Evolutionary conservation across 2,113 vertebrate species (phyloP).

Genomic region (Platichthys flesus): DNA sequence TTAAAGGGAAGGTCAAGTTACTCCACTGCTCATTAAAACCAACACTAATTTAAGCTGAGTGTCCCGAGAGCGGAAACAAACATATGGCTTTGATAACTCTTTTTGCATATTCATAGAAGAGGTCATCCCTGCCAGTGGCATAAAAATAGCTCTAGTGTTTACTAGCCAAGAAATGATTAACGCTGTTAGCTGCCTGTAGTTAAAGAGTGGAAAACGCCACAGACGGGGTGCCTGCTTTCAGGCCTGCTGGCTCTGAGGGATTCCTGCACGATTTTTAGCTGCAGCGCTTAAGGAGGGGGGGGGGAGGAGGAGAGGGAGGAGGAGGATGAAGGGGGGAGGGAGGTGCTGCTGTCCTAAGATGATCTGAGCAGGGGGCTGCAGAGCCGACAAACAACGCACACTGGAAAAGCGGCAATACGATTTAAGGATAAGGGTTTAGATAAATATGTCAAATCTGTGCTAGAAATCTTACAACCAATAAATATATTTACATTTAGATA

Average conservation of each 20-base stretch:
- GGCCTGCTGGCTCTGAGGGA: constrained; percentile 40
- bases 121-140: constrained; percentile 47
- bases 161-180: constrained; percentile 59
- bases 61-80: constrained; percentile 30
- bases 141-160: constrained; percentile 35
- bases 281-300: constrained; percentile 33
- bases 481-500: constrained; percentile 33
- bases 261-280: constrained; percentile 47
- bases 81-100: constrained; percentile 58
- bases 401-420: constrained; percentile 12
- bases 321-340: constrained; percentile 9
- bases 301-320: neutral
- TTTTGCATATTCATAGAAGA: constrained; percentile 46
- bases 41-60: constrained; percentile 26
- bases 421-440: neutral
- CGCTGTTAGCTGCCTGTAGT: constrained; percentile 57
- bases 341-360: constrained; percentile 41
- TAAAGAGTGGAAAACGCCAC: constrained; percentile 36
- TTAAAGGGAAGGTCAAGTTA: constrained; percentile 23
- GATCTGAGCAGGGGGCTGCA: constrained; percentile 63
- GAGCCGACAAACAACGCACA: constrained; percentile 25
- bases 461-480: neutral
- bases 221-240: constrained; percentile 19
- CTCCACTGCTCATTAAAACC: constrained; percentile 21
- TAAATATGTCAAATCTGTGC: constrained; percentile 20